Percentiles rank a stretch among this genome's conserved stretches.
Evolutionary conservation across 30 jellyfish, hydroid and myxozoan species (phyloP).

Genomic region (Aurelia sp.): DNA sequence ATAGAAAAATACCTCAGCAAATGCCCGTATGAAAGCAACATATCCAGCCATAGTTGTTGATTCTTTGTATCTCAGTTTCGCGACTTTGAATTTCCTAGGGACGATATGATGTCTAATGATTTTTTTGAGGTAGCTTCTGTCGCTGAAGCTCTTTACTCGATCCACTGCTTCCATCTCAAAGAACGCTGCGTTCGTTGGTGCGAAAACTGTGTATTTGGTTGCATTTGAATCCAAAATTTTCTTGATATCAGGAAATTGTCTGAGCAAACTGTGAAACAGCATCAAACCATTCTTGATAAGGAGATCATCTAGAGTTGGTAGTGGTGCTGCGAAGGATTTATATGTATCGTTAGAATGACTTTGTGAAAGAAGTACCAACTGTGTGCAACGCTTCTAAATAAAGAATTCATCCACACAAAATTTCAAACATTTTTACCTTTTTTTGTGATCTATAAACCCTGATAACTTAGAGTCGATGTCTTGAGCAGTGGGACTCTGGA

Average conservation of each 20-base stretch:
- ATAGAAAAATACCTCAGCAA: slow-evolving; percentile 16
- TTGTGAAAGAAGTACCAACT: no score
- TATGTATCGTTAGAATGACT: neutral
- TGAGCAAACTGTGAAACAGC: slow-evolving; percentile 18
- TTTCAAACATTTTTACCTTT: no score
- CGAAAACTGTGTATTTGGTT: slow-evolving; percentile 34
- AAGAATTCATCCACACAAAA: no score
- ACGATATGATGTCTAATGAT: slow-evolving; percentile 45
- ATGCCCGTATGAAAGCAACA: slow-evolving; percentile 40
- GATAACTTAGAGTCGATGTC: no score
- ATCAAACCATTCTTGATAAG: slow-evolving; percentile 29
- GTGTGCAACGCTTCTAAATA: no score
- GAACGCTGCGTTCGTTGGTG: slow-evolving; percentile 59
- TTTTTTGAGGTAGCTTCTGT: neutral
- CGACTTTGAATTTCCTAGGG: slow-evolving; percentile 22
- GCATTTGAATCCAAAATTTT: slow-evolving; percentile 22
- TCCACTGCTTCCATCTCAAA: slow-evolving; percentile 29
- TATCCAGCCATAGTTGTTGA: slow-evolving; percentile 29
- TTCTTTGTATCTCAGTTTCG: slow-evolving; percentile 18
- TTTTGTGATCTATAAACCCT: no score
- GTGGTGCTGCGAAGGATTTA: slow-evolving; percentile 9
- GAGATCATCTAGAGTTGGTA: slow-evolving; percentile 18
- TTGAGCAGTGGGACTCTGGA: no score
- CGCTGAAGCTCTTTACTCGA: neutral
- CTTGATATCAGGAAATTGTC: slow-evolving; percentile 24